Base-by-base conservation (phyloP, 2,888 invertebrate species). In the Xanthia icteritia region DNA sequence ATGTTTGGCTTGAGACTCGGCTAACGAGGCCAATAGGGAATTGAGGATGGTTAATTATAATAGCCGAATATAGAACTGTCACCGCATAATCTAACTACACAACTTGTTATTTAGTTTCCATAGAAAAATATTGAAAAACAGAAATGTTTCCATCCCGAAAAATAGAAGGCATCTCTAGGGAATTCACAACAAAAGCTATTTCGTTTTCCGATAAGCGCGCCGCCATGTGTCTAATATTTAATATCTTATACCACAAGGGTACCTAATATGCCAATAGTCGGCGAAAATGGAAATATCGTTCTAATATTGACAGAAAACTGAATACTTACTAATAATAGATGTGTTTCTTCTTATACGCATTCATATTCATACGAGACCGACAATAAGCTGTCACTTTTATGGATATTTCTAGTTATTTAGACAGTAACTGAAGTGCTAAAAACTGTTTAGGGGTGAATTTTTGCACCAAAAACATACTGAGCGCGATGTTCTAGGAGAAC, bases 161-260 rank as follows among this genome's bases (percentile, higher is more conserved):
- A 74, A 78, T 74, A 60, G 58, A 27, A 42, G 48, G 36, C 0
- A 20, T 61, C 85, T 31, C 76, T 4, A 27, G 87, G 68, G 87
- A 69, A 17, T 54, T 27, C 27, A 64, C 71, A 73, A 75, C 85
- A 71, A 82, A 83, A 86, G 76, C 82, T 65, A 87, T 87, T 85
- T 66, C 60, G 71, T 76, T 76, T 67, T 56, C 79, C 64, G 73
- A 73, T 76, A 65, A 60, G 67, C 58, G 27, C 17, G 31, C 27
- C 20, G 60, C 54, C 69, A 82, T 74, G 74, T 73, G 75, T 58
- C 39, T 77, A 72, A 85, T 58, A 58, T 87, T 84, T 82, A 71
- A 82, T 87, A 73, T 64, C 27, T 27, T 67, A 61, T 71, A 31
- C 31, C 69, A 56, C 67, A 36, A 2, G 64, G 61, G 70, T 58